Conservation (phyloP, 2,113 vertebrate genomes). For the Sinocyclocheilus anophthalmus region DNA sequence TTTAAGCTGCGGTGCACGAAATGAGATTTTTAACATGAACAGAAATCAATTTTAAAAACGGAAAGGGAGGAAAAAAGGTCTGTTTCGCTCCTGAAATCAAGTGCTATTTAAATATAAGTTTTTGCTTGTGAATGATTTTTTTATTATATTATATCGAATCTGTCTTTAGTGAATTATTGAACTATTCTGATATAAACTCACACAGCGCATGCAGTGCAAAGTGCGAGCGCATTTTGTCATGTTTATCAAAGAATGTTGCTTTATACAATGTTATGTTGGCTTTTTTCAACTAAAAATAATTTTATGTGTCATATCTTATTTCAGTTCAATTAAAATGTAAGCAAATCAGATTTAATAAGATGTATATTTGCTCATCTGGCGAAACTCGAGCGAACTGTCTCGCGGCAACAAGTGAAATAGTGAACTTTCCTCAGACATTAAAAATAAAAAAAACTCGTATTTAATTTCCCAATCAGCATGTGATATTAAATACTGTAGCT, state of each 20-base stretch:
- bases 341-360: background rate
- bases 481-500: background rate
- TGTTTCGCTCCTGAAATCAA: background rate
- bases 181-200: background rate
- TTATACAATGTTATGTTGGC: background rate
- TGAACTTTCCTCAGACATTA: background rate
- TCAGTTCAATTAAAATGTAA: background rate
- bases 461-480: background rate
- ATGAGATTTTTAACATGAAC: background rate
- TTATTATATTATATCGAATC: background rate
- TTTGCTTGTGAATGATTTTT: background rate
- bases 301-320: background rate
- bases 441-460: background rate
- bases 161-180: background rate
- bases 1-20: background rate
- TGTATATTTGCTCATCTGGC: background rate
- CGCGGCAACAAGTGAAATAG: constrained; percentile 49
- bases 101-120: background rate
- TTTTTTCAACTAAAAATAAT: background rate
- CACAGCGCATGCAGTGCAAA: too few species aligned
- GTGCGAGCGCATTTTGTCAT: background rate
- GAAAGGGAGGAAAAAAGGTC: too few species aligned
- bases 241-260: background rate
- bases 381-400: background rate
- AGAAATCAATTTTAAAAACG: background rate